Evolutionary conservation across 2,113 vertebrate species (phyloP).

Genomic region (Microcebus murinus): DNA sequence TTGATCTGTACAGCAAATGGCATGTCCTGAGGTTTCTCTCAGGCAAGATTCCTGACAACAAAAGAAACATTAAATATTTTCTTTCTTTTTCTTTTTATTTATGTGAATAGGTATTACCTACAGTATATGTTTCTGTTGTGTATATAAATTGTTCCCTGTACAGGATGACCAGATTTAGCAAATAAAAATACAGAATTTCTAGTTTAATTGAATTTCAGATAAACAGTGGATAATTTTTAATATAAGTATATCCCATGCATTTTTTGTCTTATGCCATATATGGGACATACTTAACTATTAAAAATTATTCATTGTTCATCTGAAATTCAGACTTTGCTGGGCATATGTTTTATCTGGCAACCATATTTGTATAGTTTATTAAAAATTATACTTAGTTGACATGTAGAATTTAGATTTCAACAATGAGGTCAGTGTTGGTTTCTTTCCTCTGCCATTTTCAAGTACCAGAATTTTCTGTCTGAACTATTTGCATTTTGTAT

Average conservation of each 20-base stretch:
- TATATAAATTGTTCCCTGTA: not conserved
- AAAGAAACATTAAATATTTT: not conserved
- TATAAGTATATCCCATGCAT: not conserved
- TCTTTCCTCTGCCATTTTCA: not conserved
- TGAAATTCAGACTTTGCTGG: constrained; percentile 27
- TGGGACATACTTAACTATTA: not conserved
- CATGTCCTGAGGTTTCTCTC: not conserved
- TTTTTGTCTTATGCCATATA: not conserved
- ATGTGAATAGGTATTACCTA: not conserved
- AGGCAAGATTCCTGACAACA: not conserved
- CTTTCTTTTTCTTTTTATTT: not conserved
- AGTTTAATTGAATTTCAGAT: constrained; percentile 40
- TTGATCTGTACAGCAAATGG: not conserved
- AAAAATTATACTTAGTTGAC: not conserved
- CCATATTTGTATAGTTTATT: not conserved
- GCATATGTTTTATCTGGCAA: not conserved
- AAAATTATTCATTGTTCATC: not conserved
- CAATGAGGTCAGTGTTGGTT: not conserved
- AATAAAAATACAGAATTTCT: constrained; percentile 14
- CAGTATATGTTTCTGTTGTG: not conserved
- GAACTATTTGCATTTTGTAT: not conserved
- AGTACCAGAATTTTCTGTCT: not conserved
- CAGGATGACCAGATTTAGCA: not conserved
- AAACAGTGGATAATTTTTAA: not conserved
- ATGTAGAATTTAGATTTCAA: constrained; percentile 7